Percentiles rank a stretch among this genome's conserved stretches.
Evolutionary conservation across 37 sponge, comb jelly and placozoan species (phyloP).

Genomic region (Oopsacas minuta): DNA sequence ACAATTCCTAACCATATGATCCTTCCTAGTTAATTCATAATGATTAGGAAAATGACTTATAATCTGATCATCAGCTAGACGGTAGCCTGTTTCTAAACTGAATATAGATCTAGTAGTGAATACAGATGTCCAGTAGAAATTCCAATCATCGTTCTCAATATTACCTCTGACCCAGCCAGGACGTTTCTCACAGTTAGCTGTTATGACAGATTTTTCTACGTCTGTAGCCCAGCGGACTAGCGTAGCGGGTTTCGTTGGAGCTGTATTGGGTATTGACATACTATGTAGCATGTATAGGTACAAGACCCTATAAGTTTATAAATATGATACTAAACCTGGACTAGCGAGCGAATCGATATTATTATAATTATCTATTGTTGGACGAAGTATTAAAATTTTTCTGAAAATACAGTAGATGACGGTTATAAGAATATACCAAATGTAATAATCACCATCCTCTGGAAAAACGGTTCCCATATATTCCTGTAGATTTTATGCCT

Average conservation of each 20-base stretch:
- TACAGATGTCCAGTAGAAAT: constrained; percentile 92
- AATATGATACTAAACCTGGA: too few species aligned
- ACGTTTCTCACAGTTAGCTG: constrained; percentile 77
- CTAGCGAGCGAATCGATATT: too few species aligned
- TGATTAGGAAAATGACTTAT: constrained; percentile 91
- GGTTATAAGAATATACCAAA: too few species aligned
- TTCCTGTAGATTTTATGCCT: too few species aligned
- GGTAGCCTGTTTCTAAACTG: constrained; percentile 67
- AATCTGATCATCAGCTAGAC: constrained; percentile 85
- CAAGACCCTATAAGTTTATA: too few species aligned
- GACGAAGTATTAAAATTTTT: too few species aligned
- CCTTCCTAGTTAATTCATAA: constrained; percentile 92
- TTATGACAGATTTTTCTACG: constrained; percentile 71
- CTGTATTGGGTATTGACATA: background rate
- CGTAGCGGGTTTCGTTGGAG: background rate
- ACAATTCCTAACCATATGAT: constrained; percentile 84
- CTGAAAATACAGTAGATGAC: too few species aligned
- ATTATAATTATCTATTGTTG: too few species aligned
- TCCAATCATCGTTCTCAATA: constrained; percentile 83
- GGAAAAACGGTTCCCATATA: too few species aligned
- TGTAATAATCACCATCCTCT: too few species aligned
- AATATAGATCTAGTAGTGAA: constrained; percentile 67
- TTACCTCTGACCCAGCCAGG: constrained; percentile 72
- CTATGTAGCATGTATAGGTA: background rate
- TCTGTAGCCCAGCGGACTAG: constrained; percentile 76